These are phyloP conservation scores for Drepana falcataria DNA, from an alignment of 2,888 invertebrate species.

Conservation along the genomic window DNA sequence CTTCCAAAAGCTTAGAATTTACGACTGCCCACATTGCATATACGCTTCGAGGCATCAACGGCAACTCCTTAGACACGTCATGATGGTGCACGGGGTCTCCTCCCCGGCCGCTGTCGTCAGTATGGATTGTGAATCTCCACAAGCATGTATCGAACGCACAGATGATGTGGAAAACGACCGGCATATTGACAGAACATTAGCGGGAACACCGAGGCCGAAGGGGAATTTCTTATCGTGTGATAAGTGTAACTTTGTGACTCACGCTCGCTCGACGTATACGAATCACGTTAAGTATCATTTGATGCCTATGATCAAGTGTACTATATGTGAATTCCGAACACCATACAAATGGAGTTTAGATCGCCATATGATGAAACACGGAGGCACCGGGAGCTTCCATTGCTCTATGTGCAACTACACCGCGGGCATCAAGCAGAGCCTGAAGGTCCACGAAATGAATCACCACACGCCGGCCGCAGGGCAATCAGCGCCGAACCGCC, in stretches of 20 bases:
- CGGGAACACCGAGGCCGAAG: constrained; percentile 87
- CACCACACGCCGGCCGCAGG: constrained; percentile 91
- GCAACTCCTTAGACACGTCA: constrained; percentile 89
- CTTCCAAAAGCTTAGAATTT: constrained; percentile 88
- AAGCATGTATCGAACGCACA: constrained; percentile 62
- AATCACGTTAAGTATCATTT: constrained; percentile 96
- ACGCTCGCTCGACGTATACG: constrained; percentile 92
- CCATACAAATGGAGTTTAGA: constrained; percentile 96
- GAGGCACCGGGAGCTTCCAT: constrained; percentile 89
- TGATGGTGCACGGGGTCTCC: constrained; percentile 82
- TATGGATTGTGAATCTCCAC: constrained; percentile 56
- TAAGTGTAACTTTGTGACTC: constrained; percentile 94
- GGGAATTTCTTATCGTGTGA: constrained; percentile 90
- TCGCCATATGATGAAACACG: constrained; percentile 94
- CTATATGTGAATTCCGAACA: constrained; percentile 94
- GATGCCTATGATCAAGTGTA: constrained; percentile 96
- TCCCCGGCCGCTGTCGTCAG: constrained; percentile 21
- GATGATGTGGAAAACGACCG: constrained; percentile 83
- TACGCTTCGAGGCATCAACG: constrained; percentile 94
- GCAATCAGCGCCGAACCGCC: constrained; percentile 76
- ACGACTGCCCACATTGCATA: constrained; percentile 91
- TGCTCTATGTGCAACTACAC: constrained; percentile 94
- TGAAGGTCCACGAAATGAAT: constrained; percentile 95
- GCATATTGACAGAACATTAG: constrained; percentile 84
- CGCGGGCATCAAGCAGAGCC: constrained; percentile 93